Evolutionary conservation across 2,113 vertebrate species (phyloP).

Genomic region (Apteryx mantelli): DNA sequence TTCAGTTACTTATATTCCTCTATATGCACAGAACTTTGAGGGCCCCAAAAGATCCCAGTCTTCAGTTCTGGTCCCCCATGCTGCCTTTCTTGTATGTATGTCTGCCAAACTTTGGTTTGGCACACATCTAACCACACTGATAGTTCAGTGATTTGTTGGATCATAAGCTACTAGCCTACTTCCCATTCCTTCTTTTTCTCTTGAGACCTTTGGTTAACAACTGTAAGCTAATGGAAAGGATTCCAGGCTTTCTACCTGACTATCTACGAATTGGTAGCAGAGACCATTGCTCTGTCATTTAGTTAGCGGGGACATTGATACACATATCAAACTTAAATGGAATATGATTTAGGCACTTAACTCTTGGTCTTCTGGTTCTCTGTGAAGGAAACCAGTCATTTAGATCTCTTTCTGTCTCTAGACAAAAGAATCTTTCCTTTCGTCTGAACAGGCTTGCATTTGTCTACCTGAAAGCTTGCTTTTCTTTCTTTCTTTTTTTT

Average conservation of each 20-base stretch:
- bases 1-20: neutral
- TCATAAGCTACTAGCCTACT: neutral
- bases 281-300: neutral
- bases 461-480: neutral
- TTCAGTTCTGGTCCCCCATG: neutral
- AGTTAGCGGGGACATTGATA: neutral
- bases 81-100: neutral
- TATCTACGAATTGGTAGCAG: neutral
- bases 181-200: neutral
- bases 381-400: constrained; percentile 37
- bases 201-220: neutral
- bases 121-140: fast-evolving
- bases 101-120: neutral
- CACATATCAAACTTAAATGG: neutral
- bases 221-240: neutral
- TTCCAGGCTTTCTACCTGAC: neutral
- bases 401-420: constrained; percentile 43
- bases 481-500: neutral
- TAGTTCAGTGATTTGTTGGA: neutral
- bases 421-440: constrained; percentile 13
- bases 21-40: neutral
- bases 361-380: neutral
- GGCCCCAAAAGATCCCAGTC: neutral
- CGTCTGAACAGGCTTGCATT: neutral
- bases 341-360: neutral